phyloP scores from a whole-genome alignment of 2,888 invertebrate species.

The Erebia ligea region DNA sequence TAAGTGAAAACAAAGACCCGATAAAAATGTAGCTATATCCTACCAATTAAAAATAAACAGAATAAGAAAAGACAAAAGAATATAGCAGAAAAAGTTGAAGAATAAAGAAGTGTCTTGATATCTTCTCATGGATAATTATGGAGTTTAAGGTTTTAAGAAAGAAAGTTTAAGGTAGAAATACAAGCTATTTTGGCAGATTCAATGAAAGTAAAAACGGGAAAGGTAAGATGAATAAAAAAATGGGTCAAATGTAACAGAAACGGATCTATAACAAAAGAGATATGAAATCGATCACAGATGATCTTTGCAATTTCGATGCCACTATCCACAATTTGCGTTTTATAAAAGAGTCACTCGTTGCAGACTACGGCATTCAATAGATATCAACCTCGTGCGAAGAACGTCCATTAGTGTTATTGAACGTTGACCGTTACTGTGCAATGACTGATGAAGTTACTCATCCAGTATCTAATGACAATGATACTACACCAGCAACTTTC shows the following conservation, averaged over 20 bases:
- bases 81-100: neutral
- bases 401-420: slow-evolving; percentile 30
- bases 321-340: slow-evolving; percentile 13
- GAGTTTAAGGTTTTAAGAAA: too few relatives aligned
- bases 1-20: neutral
- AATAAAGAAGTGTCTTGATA: neutral
- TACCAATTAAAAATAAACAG: neutral
- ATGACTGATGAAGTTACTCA: slow-evolving; percentile 34
- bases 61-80: neutral
- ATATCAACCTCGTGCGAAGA: slow-evolving; percentile 25
- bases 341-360: slow-evolving; percentile 14
- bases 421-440: slow-evolving; percentile 31
- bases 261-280: neutral
- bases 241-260: neutral
- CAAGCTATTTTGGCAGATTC: too few relatives aligned
- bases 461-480: slow-evolving; percentile 35
- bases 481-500: slow-evolving; percentile 36
- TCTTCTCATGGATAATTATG: too few relatives aligned
- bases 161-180: too few relatives aligned
- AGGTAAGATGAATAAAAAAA: neutral
- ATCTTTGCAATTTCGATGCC: neutral
- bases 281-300: slow-evolving; percentile 9
- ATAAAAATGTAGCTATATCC: neutral
- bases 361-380: slow-evolving; percentile 25
- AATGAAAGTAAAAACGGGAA: neutral